These are phyloP conservation scores for Thalassophryne amazonica DNA, from an alignment of 2,797 vertebrate genomes.

Conservation along the genomic window DNA sequence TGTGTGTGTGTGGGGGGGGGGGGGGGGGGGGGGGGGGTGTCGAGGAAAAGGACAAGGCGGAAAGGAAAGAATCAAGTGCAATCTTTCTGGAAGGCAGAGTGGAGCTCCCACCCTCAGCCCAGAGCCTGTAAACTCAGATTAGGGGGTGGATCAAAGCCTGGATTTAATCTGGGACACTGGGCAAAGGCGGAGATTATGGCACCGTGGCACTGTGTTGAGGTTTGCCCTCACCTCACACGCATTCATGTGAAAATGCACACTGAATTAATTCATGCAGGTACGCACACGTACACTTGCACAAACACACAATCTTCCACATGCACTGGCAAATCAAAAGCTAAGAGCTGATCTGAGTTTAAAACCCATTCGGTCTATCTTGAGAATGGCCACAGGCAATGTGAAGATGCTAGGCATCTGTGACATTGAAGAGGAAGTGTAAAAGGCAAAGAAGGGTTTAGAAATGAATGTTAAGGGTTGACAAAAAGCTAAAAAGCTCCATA, in stretches of 20 bases:
- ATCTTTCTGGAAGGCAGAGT: conserved; percentile 74
- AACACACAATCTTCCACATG: background rate
- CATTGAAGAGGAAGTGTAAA: conserved; percentile 55
- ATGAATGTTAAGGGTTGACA: conserved; percentile 63
- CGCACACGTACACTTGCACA: background rate
- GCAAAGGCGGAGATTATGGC: conserved; percentile 77
- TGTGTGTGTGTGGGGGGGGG: too few species aligned
- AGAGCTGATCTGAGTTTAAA: conserved; percentile 56
- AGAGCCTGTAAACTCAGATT: conserved; percentile 83
- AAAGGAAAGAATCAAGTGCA: conserved; percentile 67
- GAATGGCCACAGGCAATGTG: conserved; percentile 53
- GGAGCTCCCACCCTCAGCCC: conserved; percentile 75
- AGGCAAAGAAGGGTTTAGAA: conserved; percentile 56
- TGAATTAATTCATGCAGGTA: conserved; percentile 14
- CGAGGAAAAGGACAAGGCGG: conserved; percentile 59
- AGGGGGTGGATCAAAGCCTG: conserved; percentile 82
- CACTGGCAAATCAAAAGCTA: conserved; percentile 30
- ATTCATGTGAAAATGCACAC: conserved; percentile 21
- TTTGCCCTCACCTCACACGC: conserved; percentile 60
- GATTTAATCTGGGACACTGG: conserved; percentile 84
- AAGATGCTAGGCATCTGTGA: conserved; percentile 49
- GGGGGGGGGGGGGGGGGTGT: conserved; percentile 59
- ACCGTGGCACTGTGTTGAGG: conserved; percentile 65
- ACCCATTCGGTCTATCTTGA: conserved; percentile 33
- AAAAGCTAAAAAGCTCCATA: conserved; percentile 72